Conservation (phyloP, 2,888 invertebrate species). For the Philereme vetulata region DNA sequence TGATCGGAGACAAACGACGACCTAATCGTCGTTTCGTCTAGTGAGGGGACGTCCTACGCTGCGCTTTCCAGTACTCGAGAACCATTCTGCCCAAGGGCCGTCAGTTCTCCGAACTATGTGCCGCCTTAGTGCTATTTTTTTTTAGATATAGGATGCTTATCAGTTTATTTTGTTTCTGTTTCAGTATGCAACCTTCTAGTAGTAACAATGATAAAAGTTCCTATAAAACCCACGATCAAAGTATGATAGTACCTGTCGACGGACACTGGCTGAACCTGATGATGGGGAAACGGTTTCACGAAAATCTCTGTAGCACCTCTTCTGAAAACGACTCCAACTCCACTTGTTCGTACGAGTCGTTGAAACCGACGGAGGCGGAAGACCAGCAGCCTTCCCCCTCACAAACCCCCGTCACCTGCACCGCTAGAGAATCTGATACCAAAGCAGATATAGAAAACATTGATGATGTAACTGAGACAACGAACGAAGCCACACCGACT, state of each 20-base stretch:
- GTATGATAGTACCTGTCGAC: slow-evolving; percentile 82
- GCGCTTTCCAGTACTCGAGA: too few relatives aligned
- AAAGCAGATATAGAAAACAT: slow-evolving; percentile 71
- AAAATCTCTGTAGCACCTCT: slow-evolving; percentile 75
- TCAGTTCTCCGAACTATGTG: too few relatives aligned
- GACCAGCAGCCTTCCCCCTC: slow-evolving; percentile 71
- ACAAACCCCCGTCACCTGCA: slow-evolving; percentile 82
- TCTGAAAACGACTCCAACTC: slow-evolving; percentile 81
- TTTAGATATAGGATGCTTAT: background rate
- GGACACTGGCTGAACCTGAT: slow-evolving; percentile 84
- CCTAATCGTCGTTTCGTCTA: too few relatives aligned
- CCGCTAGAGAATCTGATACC: slow-evolving; percentile 70
- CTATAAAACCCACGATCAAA: slow-evolving; percentile 70
- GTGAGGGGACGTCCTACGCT: too few relatives aligned
- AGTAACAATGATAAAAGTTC: slow-evolving; percentile 79
- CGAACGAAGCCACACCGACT: slow-evolving; percentile 60
- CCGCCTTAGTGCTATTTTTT: background rate
- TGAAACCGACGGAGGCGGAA: slow-evolving; percentile 70
- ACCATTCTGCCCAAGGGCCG: too few relatives aligned
- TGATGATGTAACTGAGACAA: slow-evolving; percentile 56
- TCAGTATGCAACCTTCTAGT: slow-evolving; percentile 76
- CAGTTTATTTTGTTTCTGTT: slow-evolving; percentile 40
- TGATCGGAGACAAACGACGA: too few relatives aligned
- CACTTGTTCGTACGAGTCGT: slow-evolving; percentile 81
- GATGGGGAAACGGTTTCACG: slow-evolving; percentile 85